These are phyloP conservation scores for Micronycteris hirsuta DNA, from an alignment of 2,113 vertebrate genomes.

Conservation along the genomic window DNA sequence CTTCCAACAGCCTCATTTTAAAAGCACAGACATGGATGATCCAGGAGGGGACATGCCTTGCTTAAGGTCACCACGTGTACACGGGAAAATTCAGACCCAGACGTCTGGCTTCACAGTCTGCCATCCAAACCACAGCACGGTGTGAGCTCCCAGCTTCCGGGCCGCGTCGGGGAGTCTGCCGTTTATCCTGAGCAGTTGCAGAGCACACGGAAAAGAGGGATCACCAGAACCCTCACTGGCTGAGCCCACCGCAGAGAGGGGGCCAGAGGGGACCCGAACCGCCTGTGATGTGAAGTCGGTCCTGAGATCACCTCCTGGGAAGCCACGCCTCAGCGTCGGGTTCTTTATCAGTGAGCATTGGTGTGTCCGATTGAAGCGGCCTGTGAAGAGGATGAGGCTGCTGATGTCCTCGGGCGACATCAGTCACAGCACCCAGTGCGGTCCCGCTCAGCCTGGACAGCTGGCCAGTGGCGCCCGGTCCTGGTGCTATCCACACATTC, in stretches of 20 bases:
- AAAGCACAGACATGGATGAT: background rate
- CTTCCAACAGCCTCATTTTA: background rate
- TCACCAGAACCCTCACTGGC: fast-evolving
- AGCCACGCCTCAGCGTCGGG: background rate
- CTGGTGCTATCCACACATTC: background rate
- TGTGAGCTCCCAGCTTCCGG: background rate
- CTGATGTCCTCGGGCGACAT: background rate
- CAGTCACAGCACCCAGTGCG: too few relatives aligned
- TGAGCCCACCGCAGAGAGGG: background rate
- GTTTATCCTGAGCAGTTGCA: too few relatives aligned
- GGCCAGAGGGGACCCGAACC: background rate
- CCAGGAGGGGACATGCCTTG: background rate
- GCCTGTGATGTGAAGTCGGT: background rate
- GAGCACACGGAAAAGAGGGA: background rate
- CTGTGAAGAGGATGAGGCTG: background rate
- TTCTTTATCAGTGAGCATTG: background rate
- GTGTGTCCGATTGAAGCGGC: background rate
- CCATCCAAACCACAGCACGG: background rate
- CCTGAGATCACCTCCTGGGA: background rate
- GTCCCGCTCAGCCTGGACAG: background rate
- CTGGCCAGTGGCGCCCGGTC: fast-evolving
- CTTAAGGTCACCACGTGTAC: background rate
- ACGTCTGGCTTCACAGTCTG: background rate
- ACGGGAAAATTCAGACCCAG: background rate
- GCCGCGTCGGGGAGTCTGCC: fast-evolving